These are phyloP conservation scores for Rhizomys pruinosus DNA, from an alignment of 2,113 vertebrate species.

Conservation along the genomic window DNA sequence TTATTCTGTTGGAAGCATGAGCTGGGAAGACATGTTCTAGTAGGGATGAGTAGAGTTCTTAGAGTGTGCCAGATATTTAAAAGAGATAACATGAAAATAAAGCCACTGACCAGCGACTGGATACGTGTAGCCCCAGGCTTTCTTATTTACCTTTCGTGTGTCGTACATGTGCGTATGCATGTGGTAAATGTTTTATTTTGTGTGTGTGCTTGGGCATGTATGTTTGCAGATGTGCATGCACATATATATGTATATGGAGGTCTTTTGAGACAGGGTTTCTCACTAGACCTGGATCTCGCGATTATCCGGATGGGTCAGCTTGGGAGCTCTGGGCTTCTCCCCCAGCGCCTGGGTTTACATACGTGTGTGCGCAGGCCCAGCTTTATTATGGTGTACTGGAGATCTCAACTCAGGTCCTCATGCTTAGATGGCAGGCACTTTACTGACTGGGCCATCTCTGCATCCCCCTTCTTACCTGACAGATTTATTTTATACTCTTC, in stretches of 20 bases:
- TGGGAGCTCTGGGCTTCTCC: no score
- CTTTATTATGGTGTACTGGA: background rate
- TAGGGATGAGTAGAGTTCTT: background rate
- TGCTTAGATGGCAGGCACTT: no score
- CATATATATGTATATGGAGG: background rate
- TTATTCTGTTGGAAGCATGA: conserved; percentile 28
- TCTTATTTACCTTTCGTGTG: background rate
- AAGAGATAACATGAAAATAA: background rate
- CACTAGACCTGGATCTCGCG: background rate
- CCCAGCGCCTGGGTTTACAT: background rate
- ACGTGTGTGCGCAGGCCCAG: no score
- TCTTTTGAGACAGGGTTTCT: background rate
- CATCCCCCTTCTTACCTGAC: background rate
- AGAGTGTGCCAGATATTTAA: background rate
- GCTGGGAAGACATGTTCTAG: background rate
- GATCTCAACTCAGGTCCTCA: background rate
- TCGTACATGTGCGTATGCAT: background rate
- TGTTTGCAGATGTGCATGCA: background rate
- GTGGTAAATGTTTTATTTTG: background rate
- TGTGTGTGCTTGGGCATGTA: background rate
- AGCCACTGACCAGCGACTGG: background rate
- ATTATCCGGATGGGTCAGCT: background rate
- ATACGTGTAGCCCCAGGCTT: background rate
- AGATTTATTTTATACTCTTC: background rate
- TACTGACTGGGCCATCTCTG: no score